Conservation (phyloP, 2,797 vertebrate species). For the Spondyliosoma cantharus region DNA sequence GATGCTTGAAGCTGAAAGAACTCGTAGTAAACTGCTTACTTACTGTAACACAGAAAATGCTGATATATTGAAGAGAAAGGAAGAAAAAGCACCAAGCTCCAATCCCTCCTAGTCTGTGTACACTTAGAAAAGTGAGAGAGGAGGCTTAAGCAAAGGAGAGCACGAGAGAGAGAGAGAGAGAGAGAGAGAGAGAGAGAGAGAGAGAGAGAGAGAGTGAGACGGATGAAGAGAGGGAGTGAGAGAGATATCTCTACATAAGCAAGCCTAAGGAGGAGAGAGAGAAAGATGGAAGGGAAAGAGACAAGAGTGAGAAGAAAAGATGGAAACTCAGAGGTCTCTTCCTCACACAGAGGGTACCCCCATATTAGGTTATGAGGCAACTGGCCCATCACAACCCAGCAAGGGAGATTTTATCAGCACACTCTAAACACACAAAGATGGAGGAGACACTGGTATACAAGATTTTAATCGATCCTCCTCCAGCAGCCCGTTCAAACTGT, state of each 20-base stretch:
- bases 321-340: conserved; percentile 39
- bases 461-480: conserved; percentile 68
- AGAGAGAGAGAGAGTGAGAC: conserved; percentile 28
- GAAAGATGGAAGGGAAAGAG: conserved; percentile 39
- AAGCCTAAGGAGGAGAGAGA: conserved; percentile 32
- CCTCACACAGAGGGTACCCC: conserved; percentile 73
- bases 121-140: conserved; percentile 63
- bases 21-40: conserved; percentile 66
- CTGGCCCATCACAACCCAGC: conserved; percentile 45
- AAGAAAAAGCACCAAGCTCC: conserved; percentile 61
- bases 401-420: conserved; percentile 77
- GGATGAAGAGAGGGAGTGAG: conserved; percentile 32
- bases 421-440: conserved; percentile 64
- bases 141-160: conserved; percentile 47
- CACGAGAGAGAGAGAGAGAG: conserved; percentile 2
- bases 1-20: conserved; percentile 24
- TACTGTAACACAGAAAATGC: conserved; percentile 61
- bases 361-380: conserved; percentile 84
- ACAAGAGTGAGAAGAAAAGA: background rate
- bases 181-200: conserved; percentile 25
- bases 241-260: conserved; percentile 38
- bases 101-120: conserved; percentile 70
- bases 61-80: conserved; percentile 50
- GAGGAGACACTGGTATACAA: conserved; percentile 50
- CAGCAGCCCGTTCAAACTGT: conserved; percentile 30